Conservation (phyloP, 2,113 vertebrate genomes). For the Eretmochelys imbricata region DNA sequence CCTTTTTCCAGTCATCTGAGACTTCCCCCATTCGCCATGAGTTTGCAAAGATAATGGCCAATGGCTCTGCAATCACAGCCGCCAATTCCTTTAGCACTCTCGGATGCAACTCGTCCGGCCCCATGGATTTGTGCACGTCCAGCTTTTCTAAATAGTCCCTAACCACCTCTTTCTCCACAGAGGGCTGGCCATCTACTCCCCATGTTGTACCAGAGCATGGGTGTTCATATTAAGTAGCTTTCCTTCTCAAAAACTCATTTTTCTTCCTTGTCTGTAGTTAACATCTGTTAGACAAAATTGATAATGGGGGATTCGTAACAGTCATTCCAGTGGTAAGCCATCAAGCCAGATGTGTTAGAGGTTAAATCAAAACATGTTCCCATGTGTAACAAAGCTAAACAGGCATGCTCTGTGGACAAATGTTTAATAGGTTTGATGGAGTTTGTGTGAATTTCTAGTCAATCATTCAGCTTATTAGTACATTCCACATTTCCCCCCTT, state of each 20-base stretch:
- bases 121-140: too few species aligned
- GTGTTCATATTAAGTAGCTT: conserved; percentile 25
- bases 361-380: background rate
- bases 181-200: too few species aligned
- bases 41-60: too few species aligned
- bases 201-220: background rate
- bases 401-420: background rate
- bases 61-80: too few species aligned
- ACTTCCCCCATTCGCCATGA: too few species aligned
- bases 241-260: conserved; percentile 44
- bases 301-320: conserved; percentile 6
- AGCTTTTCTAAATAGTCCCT: too few species aligned
- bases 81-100: too few species aligned
- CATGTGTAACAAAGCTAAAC: background rate
- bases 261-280: conserved; percentile 49
- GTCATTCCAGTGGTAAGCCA: background rate
- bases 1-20: too few species aligned
- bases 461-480: background rate
- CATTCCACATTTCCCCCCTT: background rate
- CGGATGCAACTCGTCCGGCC: too few species aligned
- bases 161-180: too few species aligned
- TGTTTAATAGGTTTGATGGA: background rate
- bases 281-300: conserved; percentile 70
- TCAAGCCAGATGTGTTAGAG: conserved; percentile 10
- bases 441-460: background rate